Base-by-base conservation (phyloP, 53 echinoderm and acorn worm genomes). In the Paracentrotus lividus region DNA sequence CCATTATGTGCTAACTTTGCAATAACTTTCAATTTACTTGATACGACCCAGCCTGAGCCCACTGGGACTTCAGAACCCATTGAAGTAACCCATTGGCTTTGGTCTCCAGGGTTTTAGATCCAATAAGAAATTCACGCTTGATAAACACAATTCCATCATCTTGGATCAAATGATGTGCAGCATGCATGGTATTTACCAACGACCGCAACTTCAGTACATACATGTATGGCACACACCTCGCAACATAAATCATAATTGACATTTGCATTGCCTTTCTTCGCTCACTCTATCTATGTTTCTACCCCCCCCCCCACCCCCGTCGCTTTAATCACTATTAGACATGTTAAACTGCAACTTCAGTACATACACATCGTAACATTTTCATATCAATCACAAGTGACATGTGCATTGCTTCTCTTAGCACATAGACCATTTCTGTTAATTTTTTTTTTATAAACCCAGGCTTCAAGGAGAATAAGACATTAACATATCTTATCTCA, bases 101-200 rank as follows among this genome's bases (percentile, higher is more conserved):
- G n/a, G 26, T 81, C 45, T 81, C 81, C 23, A 13, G 81, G 47
- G 44, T 24, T 47, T 14, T 18, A 45, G 81, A 81, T 81, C 81
- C 24, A 81, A 81, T 81, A 81, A 47, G 81, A 47, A 81, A 23
- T 81, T 81, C 81, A 81, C 81, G 33, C 81, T n/a, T 81, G 81
- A 81, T 81, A 81, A 81, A 81, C 81, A 21, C 47, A 81, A 81
- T 81, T 12, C 81, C 81, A 81, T 81, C 81, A 81, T n/a, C 26
- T 8, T 12, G 47, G 81, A 81, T 77, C 77, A 21, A 0, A 42
- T 23, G 43, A 18, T 72, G 72, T 40, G 72, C 18, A 40, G 40
- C 64, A 64, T 64, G 64, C 64, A 72, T 15, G 6, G 16, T 38
- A 38, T 69, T 34, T 36, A 38, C 38, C 72, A 3, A 20, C 32